Conservation (phyloP, 2,797 vertebrate genomes). For the Pelochelys cantorii region DNA sequence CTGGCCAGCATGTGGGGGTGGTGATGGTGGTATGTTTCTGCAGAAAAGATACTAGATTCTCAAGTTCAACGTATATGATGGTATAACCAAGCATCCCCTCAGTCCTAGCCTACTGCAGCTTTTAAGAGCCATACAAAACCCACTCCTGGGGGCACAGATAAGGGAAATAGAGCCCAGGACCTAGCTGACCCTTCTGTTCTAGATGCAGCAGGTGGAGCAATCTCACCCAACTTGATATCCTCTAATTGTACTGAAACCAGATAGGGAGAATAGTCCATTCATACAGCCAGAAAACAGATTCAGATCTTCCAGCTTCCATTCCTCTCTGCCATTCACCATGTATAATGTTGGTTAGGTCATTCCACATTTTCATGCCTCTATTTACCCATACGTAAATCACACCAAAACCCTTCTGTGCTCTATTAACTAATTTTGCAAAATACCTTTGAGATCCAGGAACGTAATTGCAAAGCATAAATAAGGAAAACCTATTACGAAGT, state of each 20-base stretch:
- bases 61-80: not conserved
- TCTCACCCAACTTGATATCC: not conserved
- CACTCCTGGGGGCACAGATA: not conserved
- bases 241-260: not conserved
- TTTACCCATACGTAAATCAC: fast-evolving
- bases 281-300: not conserved
- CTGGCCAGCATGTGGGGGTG: not conserved
- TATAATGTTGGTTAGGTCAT: not conserved
- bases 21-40: not conserved
- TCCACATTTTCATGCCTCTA: fast-evolving
- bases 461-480: fast-evolving
- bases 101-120: not conserved
- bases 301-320: fast-evolving
- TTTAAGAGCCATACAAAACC: not conserved
- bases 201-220: not conserved
- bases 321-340: not conserved
- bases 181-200: not conserved
- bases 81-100: not conserved
- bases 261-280: not conserved
- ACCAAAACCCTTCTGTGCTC: not conserved
- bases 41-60: not conserved
- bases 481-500: not conserved
- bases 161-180: not conserved
- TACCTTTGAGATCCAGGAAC: not conserved
- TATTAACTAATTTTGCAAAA: not conserved